A percentile compares a stretch with the other conserved stretches of the same genome.
These are phyloP conservation scores for Fragum whitleyi DNA, from an alignment of 2,888 invertebrate genomes.

Conservation along the genomic window DNA sequence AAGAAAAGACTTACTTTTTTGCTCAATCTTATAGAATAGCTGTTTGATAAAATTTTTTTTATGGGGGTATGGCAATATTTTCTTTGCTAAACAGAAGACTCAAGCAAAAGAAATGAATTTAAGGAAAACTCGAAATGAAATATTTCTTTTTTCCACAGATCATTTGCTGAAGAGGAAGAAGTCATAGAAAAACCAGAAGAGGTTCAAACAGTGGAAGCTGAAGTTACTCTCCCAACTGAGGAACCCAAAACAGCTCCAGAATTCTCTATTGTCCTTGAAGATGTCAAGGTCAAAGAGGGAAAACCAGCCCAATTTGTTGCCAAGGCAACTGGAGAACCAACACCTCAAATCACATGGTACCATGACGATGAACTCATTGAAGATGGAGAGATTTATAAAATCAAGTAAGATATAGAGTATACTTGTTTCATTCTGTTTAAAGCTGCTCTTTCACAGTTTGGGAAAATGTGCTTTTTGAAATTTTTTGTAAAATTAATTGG, in stretches of 20 bases:
- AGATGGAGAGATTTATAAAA: conserved; percentile 88
- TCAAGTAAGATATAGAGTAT: conserved; percentile 61
- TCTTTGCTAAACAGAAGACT: too few species aligned
- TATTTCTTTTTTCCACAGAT: conserved; percentile 32
- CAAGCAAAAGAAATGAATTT: too few species aligned
- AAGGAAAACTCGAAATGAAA: too few species aligned
- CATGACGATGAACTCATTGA: conserved; percentile 86
- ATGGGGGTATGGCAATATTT: too few species aligned
- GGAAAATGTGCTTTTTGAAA: too few species aligned
- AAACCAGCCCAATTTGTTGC: conserved; percentile 78
- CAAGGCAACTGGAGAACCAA: conserved; percentile 78
- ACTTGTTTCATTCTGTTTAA: too few species aligned
- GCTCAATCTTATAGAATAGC: too few species aligned
- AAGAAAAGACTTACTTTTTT: too few species aligned
- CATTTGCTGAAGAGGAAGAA: conserved; percentile 62
- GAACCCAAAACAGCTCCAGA: conserved; percentile 58
- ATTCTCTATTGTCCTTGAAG: conserved; percentile 63
- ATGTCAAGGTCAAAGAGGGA: conserved; percentile 76
- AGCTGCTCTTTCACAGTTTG: too few species aligned
- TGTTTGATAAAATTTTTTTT: too few species aligned
- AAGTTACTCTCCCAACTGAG: conserved; percentile 41
- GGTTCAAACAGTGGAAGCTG: conserved; percentile 46
- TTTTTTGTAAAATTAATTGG: too few species aligned
- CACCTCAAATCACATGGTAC: conserved; percentile 77
- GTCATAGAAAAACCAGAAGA: conserved; percentile 61